Conservation (phyloP, 1,140 invertebrate species). For the Drosophila bipectinata region DNA sequence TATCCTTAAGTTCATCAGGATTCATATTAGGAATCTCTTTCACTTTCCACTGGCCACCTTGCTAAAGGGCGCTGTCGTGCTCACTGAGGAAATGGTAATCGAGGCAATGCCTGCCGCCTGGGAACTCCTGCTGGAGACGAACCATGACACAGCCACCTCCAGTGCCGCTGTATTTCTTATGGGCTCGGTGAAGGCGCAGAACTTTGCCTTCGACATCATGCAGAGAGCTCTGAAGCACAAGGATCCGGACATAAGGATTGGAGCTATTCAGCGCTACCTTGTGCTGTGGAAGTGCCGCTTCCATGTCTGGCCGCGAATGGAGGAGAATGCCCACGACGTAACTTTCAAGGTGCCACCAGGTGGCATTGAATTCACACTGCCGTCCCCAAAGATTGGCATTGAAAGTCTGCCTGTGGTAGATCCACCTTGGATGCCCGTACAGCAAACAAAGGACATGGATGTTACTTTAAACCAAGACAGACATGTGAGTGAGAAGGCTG, state of each 20-base stretch:
- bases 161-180: constrained; percentile 96
- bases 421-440: constrained; percentile 99
- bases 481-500: constrained; percentile 89
- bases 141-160: constrained; percentile 90
- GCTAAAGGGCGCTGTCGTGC: constrained; percentile 95
- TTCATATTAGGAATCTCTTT: constrained; percentile 93
- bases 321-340: constrained; percentile 95
- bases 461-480: constrained; percentile 99
- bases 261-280: constrained; percentile 90
- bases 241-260: constrained; percentile 90
- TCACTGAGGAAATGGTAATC: constrained; percentile 94
- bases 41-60: constrained; percentile 95
- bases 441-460: constrained; percentile 99
- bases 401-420: constrained; percentile 97
- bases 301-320: constrained; percentile 99
- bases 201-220: constrained; percentile 94
- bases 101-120: constrained; percentile 96
- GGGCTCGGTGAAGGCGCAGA: constrained; percentile 94
- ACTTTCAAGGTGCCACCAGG: constrained; percentile 99
- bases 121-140: constrained; percentile 95
- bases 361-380: constrained; percentile 99
- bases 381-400: constrained; percentile 98
- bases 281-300: constrained; percentile 98
- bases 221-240: constrained; percentile 92
- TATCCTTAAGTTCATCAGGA: constrained; percentile 93